Base-by-base conservation (phyloP, 2,888 invertebrate species). In the Acronicta psi region DNA sequence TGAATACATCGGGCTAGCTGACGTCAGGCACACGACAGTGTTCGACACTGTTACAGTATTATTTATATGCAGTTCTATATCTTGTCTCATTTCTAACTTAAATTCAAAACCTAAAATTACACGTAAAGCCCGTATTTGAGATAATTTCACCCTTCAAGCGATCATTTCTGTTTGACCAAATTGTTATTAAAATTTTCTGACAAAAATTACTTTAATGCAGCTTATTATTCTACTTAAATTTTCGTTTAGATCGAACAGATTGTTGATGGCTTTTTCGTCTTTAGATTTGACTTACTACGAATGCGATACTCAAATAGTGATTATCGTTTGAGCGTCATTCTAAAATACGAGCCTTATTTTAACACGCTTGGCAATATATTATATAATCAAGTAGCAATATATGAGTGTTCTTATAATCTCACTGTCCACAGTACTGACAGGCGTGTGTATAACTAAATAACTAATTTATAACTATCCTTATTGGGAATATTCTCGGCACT, bases 401-500 rank as follows among this genome's bases (percentile, higher is more conserved):
- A 34, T 13, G 34, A 62, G 52, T 49, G 29, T 13, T 38, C n/a
- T 13, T 46, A 46, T 23, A 46, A 43, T 23, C 57, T 0, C 44
- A 10, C 2, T 31, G 53, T 51, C 54, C 23, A 18, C 29, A 37
- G 25, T 38, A 41, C 16, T 40, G 53, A 43, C 44, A 53, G 31
- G 34, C 45, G 45, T 50, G 40, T 50, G 38, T 37, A 53, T 47
- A 55, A 43, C 51, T 63, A 67, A 49, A 65, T 59, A 59, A 56
- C 73, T 75, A 64, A 62, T 56, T 59, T 34, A 52, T 18, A 66
- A 58, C 60, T 73, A 72, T 47, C 18, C 69, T 72, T 69, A 59
- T 31, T 72, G 59, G 62, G 69, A 72, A 47, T 58, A 75, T 37
- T 69, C 54, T 62, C 62, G 60, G 72, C 41, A 49, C 54, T 61